Conservation (phyloP, 2,797 vertebrate genomes). For the Karalla daura region DNA sequence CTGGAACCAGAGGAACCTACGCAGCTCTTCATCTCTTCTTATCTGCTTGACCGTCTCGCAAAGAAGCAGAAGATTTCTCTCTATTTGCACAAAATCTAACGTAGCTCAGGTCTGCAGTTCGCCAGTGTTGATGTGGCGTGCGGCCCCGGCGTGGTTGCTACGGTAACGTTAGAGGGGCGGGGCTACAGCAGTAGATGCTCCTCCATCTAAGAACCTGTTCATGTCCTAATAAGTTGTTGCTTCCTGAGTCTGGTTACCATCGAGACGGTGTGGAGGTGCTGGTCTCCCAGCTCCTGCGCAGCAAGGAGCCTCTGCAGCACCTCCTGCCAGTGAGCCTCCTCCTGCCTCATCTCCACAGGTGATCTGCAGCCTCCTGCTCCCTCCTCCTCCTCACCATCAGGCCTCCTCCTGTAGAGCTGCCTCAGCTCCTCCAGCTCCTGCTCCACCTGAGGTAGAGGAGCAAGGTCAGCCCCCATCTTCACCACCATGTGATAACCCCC, state of each 20-base stretch:
- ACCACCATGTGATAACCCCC: not conserved
- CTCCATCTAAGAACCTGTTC: no score
- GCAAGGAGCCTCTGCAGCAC: conserved; percentile 62
- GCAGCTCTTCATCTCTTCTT: no score
- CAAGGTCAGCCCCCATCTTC: not conserved
- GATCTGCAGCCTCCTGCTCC: conserved; percentile 26
- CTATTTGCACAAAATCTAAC: no score
- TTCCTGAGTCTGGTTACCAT: conserved; percentile 19
- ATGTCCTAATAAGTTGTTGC: no score
- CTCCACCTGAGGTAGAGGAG: conserved; percentile 76
- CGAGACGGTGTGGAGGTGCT: conserved; percentile 67
- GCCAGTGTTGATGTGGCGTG: no score
- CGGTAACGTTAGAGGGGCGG: no score
- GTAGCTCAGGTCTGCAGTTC: no score
- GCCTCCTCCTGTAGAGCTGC: conserved; percentile 75
- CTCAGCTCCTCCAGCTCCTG: conserved; percentile 79
- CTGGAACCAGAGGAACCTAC: no score
- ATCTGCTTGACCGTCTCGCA: no score
- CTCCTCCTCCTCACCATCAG: conserved; percentile 63
- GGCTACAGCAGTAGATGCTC: no score
- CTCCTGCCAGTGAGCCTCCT: not conserved
- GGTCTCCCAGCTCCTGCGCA: conserved; percentile 83
- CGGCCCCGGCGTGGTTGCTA: no score
- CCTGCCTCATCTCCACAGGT: not conserved
- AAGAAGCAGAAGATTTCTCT: no score